These are phyloP conservation scores for Bombus sylvicola DNA, from an alignment of 1,140 invertebrate genomes.

Conservation along the genomic window DNA sequence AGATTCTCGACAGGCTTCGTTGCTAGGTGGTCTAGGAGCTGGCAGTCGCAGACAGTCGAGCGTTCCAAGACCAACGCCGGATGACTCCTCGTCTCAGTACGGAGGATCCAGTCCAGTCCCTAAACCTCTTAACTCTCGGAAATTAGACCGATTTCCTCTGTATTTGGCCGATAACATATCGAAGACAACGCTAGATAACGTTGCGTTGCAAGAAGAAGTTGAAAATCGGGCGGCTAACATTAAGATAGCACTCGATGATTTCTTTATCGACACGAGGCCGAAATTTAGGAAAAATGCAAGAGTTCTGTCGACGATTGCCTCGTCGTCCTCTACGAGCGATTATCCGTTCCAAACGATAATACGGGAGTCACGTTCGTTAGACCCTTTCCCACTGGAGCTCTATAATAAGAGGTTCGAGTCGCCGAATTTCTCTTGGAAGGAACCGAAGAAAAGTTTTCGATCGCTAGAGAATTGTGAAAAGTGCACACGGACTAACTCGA, in stretches of 20 bases:
- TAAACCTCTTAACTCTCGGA: constrained; percentile 62
- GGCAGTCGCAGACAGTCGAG: constrained; percentile 84
- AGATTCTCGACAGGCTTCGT: constrained; percentile 87
- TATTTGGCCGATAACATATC: constrained; percentile 78
- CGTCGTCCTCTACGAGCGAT: constrained; percentile 83
- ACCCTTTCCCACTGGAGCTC: constrained; percentile 78
- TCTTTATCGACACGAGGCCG: constrained; percentile 70
- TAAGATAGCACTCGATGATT: constrained; percentile 77
- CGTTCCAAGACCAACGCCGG: constrained; percentile 78
- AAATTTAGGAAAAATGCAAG: constrained; percentile 74
- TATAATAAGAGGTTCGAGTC: constrained; percentile 52
- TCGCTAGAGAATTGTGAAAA: constrained; percentile 82
- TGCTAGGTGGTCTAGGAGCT: constrained; percentile 78
- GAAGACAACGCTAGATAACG: constrained; percentile 81
- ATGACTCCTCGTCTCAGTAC: constrained; percentile 74
- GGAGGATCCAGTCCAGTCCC: constrained; percentile 75
- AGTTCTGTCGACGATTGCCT: constrained; percentile 83
- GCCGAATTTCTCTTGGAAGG: constrained; percentile 66
- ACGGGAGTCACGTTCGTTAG: constrained; percentile 83
- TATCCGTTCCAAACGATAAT: constrained; percentile 76
- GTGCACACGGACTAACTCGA: constrained; percentile 75
- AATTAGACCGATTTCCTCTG: constrained; percentile 73
- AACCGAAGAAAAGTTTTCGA: constrained; percentile 73
- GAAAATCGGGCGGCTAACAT: constrained; percentile 77
- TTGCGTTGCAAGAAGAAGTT: constrained; percentile 77